These are phyloP conservation scores for Hirtodrosophila confusa DNA, from an alignment of 2,888 invertebrate species.

Conservation along the genomic window DNA sequence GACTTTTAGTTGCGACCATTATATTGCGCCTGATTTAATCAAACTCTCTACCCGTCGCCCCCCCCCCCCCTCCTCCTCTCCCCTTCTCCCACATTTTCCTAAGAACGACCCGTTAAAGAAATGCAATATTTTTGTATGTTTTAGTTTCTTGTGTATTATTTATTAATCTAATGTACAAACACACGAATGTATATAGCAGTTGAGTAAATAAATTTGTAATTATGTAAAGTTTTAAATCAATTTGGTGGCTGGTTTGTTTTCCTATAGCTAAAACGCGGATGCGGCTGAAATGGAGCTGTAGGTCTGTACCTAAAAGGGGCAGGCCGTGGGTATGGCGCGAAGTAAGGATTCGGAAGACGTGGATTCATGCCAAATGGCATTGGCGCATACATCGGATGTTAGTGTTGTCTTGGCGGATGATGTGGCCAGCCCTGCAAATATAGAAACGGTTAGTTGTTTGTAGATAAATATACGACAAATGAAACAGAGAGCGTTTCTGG, in stretches of 20 bases:
- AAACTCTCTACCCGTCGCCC: slow-evolving; percentile 29
- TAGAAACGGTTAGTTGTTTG: no score
- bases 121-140: slow-evolving; percentile 52
- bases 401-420: slow-evolving; percentile 32
- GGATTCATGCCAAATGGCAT: slow-evolving; percentile 31
- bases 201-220: slow-evolving; percentile 76
- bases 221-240: slow-evolving; percentile 54
- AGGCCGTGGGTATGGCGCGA: slow-evolving; percentile 21
- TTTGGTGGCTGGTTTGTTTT: slow-evolving; percentile 36
- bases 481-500: no score
- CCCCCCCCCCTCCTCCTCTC: not conserved
- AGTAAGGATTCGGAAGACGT: slow-evolving; percentile 26
- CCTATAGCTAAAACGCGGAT: slow-evolving; percentile 43
- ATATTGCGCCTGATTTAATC: slow-evolving; percentile 63
- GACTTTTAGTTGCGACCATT: slow-evolving; percentile 46
- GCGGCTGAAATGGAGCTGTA: slow-evolving; percentile 11
- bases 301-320: slow-evolving; percentile 16
- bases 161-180: slow-evolving; percentile 71
- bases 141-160: slow-evolving; percentile 53
- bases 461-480: no score
- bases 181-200: slow-evolving; percentile 73
- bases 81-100: slow-evolving; percentile 17
- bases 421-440: slow-evolving; percentile 44
- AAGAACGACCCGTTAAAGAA: slow-evolving; percentile 31
- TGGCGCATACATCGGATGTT: slow-evolving; percentile 32